phyloP scores from a whole-genome alignment of 2,113 vertebrate genomes.

The Australoheros scitulus region DNA sequence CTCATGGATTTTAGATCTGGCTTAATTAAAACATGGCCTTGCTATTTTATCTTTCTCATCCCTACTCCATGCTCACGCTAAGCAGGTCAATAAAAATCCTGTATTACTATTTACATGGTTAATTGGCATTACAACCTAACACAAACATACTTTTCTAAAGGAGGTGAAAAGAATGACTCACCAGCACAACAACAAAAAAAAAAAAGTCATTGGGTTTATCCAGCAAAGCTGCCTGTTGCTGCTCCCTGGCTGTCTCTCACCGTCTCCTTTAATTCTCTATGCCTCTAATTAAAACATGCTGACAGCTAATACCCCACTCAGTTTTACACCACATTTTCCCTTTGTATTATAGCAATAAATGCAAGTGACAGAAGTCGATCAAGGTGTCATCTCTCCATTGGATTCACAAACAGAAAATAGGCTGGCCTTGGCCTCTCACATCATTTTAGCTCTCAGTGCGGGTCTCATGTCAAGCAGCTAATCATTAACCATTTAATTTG shows the following conservation, averaged over 20 bases:
- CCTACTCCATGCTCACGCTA: not conserved
- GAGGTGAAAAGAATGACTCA: conserved; percentile 68
- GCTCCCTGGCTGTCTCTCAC: conserved; percentile 53
- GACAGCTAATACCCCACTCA: conserved; percentile 69
- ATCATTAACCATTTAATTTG: conserved; percentile 69
- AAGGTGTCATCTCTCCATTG: conserved; percentile 26
- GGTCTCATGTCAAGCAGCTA: conserved; percentile 53
- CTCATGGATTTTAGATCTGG: not conserved
- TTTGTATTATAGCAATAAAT: conserved; percentile 57
- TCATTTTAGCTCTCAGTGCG: conserved; percentile 41
- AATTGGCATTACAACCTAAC: conserved; percentile 42
- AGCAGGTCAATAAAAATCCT: not conserved
- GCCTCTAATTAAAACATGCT: conserved; percentile 70
- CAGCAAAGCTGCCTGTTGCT: conserved; percentile 54
- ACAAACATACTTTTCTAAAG: conserved; percentile 39
- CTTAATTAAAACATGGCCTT: not conserved
- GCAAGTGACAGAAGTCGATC: conserved; percentile 59
- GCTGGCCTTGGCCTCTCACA: conserved; percentile 48
- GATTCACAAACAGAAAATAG: conserved; percentile 42
- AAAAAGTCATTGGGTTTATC: conserved; percentile 55
- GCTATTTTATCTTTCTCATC: not conserved
- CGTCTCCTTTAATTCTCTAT: conserved; percentile 70
- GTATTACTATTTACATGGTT: conserved; percentile 7
- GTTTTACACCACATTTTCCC: conserved; percentile 58
- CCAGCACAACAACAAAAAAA: conserved; percentile 38